Evolutionary conservation across 2,797 vertebrate species (phyloP), one percentile per base, ranked within the genome.

Genomic region (Sardinella longiceps): DNA sequence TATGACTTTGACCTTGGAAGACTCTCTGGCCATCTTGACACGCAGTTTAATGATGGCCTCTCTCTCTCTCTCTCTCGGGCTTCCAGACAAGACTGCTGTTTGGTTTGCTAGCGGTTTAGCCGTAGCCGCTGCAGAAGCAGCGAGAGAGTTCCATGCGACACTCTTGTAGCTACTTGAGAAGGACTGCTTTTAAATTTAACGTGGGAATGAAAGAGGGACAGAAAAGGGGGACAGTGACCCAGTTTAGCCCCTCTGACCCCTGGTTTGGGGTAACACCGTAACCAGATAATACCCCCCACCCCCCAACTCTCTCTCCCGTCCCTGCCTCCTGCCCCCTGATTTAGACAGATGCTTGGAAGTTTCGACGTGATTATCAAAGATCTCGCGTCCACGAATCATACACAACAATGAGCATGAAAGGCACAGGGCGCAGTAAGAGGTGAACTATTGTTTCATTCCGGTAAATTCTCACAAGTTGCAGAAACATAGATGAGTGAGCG

Each of bases 131-230:
- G 14, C 14, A 30, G 63, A 37, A 30, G 28, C 28, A 5, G 28
- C 28, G 63, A 70, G 60, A 30, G 28, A 70, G 28, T 14, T 50
- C 50, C 1, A 37, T 43, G 25, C 53, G 28, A 82, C 81, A 82
- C 63, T 77, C 58, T 43, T 33, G 85, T 66, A 15, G 14, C 80
- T 81, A 74, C 66, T 82, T 37, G 25, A 81, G 82, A 88, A 83
- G 83, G 82, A 53, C 86, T 86, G 81, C 58, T 30, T 87, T 87
- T 87, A 84, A 88, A 87, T 87, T 88, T 50, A 88, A 87, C 80
- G 84, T 87, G 81, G 84, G 85, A 83, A 85, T 81, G 81, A 89
- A 88, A 82, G 63, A 70, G 63, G 63, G 63, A 30, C 63, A 70
- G 63, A 70, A 33, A 33, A 70, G 63, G 30, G 30, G 30, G 88